Conservation (phyloP, 2,113 vertebrate genomes). For the Cacatua alba region DNA sequence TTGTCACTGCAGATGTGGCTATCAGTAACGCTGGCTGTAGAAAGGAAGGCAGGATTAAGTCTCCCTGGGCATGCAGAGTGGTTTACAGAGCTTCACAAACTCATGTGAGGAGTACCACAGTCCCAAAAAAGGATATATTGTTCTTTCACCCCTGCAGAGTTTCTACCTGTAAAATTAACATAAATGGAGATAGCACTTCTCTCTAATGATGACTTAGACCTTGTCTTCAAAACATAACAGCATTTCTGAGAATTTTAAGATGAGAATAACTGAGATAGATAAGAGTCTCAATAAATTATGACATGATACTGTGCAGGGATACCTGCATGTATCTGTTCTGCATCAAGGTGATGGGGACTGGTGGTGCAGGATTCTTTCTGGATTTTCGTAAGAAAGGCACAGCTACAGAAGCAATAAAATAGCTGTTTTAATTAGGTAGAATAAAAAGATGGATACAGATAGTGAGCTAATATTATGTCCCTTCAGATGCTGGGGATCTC, state of each 20-base stretch:
- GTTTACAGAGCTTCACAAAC: neutral
- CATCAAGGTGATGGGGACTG: neutral
- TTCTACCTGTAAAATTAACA: neutral
- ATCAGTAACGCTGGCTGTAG: neutral
- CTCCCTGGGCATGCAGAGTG: neutral
- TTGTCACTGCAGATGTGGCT: neutral
- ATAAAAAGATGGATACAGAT: neutral
- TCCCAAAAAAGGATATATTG: neutral
- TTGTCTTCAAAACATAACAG: neutral
- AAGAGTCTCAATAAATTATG: neutral
- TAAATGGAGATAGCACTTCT: neutral
- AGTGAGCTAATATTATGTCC: neutral
- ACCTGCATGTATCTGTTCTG: neutral
- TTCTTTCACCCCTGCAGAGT: neutral
- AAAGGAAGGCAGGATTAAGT: neutral
- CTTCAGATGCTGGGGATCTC: rapidly evolving
- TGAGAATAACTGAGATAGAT: neutral
- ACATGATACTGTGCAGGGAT: neutral
- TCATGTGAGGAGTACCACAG: neutral
- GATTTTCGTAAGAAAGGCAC: neutral
- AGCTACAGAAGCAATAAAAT: neutral
- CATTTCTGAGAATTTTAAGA: neutral
- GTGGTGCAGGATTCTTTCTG: neutral
- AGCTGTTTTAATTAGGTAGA: neutral
- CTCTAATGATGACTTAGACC: neutral